Conservation (phyloP, 2,888 invertebrate genomes). For the Eupithecia tripunctaria region DNA sequence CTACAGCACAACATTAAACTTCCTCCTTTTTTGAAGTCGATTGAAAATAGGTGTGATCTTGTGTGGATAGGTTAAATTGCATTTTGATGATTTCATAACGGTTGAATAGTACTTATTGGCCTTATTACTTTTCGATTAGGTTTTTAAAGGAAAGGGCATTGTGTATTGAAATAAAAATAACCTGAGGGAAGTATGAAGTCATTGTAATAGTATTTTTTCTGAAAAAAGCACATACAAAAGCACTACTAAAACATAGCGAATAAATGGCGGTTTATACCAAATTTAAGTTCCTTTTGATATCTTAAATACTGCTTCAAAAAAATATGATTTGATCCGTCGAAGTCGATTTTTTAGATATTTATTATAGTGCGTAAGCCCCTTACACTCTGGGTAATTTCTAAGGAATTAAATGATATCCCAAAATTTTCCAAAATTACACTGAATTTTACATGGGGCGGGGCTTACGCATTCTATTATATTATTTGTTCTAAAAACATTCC, state of each 20-base stretch:
- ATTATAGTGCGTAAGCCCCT: too few relatives aligned
- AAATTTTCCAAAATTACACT: too few relatives aligned
- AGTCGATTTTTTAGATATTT: too few relatives aligned
- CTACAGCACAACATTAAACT: too few relatives aligned
- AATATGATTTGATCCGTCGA: not conserved
- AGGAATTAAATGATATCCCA: too few relatives aligned
- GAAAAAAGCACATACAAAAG: not conserved
- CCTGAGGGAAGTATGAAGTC: not conserved
- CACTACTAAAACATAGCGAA: not conserved
- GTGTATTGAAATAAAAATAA: not conserved
- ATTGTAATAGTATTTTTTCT: not conserved
- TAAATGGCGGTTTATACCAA: not conserved
- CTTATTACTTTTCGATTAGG: not conserved
- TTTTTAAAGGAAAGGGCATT: not conserved
- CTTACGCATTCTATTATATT: too few relatives aligned
- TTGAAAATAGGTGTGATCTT: not conserved
- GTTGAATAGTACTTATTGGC: too few relatives aligned
- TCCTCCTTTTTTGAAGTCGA: too few relatives aligned
- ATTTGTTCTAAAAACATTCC: not conserved
- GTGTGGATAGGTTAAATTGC: not conserved
- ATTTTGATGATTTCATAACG: not conserved
- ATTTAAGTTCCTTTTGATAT: not conserved
- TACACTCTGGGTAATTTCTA: too few relatives aligned
- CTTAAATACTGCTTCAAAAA: not conserved
- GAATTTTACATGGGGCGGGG: too few relatives aligned